Percentiles rank a stretch among this genome's conserved stretches.
Evolutionary conservation across 2,797 vertebrate species (phyloP).

Genomic region (Siniperca scherzeri): DNA sequence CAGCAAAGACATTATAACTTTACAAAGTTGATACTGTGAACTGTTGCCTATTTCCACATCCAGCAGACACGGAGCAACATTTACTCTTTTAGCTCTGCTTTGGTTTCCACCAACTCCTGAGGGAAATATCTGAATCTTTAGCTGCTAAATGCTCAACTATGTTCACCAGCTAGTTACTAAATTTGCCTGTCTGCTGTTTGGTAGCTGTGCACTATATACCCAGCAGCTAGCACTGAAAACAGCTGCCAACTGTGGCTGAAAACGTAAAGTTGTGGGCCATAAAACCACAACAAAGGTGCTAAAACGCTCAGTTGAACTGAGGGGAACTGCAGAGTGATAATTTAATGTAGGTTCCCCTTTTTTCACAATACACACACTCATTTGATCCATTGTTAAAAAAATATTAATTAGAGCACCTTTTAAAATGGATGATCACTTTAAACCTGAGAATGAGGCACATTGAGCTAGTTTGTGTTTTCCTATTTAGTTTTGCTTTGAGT

Average conservation of each 20-base stretch:
- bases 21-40: neutral
- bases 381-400: neutral
- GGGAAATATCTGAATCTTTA: neutral
- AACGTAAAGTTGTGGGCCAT: neutral
- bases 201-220: neutral
- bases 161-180: neutral
- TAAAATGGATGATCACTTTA: neutral
- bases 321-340: no score
- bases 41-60: neutral
- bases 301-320: neutral
- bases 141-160: neutral
- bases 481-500: constrained; percentile 14
- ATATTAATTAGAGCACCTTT: neutral
- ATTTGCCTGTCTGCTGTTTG: neutral
- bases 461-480: constrained; percentile 6
- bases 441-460: neutral
- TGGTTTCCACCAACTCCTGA: neutral
- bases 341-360: neutral
- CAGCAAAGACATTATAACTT: neutral
- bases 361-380: neutral
- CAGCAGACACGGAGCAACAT: neutral
- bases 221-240: neutral
- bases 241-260: neutral
- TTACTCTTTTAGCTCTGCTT: neutral
- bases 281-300: neutral